phyloP scores from a whole-genome alignment of 2,113 vertebrate species.

The Bubo scandiacus region DNA sequence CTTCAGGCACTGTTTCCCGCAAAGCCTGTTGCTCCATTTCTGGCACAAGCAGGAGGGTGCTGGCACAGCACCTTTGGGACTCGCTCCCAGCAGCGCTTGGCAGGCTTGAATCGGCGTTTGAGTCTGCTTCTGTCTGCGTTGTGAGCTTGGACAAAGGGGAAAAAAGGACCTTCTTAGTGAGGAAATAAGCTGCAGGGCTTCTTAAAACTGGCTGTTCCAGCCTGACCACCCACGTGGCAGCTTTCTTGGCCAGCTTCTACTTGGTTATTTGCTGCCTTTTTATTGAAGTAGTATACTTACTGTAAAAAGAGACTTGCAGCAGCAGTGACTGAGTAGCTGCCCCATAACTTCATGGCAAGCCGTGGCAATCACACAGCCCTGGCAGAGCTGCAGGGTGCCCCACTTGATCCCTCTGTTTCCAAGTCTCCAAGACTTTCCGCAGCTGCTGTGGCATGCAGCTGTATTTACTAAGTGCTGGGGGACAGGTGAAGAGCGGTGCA shows the following conservation, averaged over 20 bases:
- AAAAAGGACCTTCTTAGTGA: not conserved
- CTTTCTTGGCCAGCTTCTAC: not conserved
- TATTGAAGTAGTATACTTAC: fast-evolving
- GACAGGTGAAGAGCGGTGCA: fast-evolving
- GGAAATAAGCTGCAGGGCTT: not conserved
- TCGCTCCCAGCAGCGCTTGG: not conserved
- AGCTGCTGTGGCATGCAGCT: not conserved
- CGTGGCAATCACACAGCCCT: not conserved
- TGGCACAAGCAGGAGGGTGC: not conserved
- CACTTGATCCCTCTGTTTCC: not conserved
- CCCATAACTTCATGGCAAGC: fast-evolving
- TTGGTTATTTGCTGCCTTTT: not conserved
- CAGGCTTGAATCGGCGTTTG: not conserved
- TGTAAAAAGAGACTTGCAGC: not conserved
- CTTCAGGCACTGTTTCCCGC: fast-evolving
- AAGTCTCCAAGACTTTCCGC: not conserved
- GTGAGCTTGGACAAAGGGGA: not conserved
- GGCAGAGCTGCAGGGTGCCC: not conserved
- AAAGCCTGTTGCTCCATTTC: not conserved
- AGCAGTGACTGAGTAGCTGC: not conserved
- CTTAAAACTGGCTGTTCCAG: not conserved
- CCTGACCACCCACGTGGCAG: not conserved
- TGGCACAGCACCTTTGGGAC: fast-evolving
- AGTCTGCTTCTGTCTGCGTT: fast-evolving
- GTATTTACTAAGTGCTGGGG: not conserved